Evolutionary conservation across 2,113 vertebrate species (phyloP), one percentile per base, ranked within the genome.

Genomic region (Rhipidura dahli): DNA sequence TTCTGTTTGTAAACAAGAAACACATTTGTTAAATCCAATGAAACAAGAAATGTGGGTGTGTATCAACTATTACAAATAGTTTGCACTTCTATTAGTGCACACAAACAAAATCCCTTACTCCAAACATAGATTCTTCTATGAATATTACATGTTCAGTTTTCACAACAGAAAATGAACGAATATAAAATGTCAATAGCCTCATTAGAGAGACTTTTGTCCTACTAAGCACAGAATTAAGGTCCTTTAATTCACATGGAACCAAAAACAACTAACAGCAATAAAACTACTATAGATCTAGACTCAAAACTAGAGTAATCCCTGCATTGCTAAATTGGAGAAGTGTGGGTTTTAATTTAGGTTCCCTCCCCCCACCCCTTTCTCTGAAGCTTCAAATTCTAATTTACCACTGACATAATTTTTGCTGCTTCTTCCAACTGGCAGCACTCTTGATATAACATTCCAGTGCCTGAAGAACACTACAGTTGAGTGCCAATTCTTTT

Each of bases 1-100:
- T 99, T 99, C 99, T 99, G 97, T 90, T 97, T 97, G 69, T 33
- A 94, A 96, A 60, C 4, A 54, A 72, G 40, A 93, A 94, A 91
- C 7, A 9, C 14, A 87, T 69, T 96, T 93, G 77, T 68, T 94
- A 91, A 91, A 92, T 66, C 39, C 3, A 94, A 33, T 47, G 17
- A 86, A 96, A 93, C 7, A 83, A 80, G 4, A 89, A 77, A 79
- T 21, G 31, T 6, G 8, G 7, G 15, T n/a, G 87, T 47, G 21
- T 50, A 87, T 63, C 31, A 31, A 19, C 26, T 88, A 30, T 23
- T 35, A 23, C 3, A 42, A 65, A n/a, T 33, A 39, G 26, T 39
- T 7, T 33, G 42, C 39, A 40, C 17, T 63, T 53, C 31, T 70
- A 2, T 51, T 72, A 80, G 12, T 17, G 24, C 14, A 83, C 15